Percentiles rank a stretch among this genome's conserved stretches.
These are phyloP conservation scores for Brachyrhaphis roseni DNA, from an alignment of 2,797 vertebrate genomes.

Conservation along the genomic window DNA sequence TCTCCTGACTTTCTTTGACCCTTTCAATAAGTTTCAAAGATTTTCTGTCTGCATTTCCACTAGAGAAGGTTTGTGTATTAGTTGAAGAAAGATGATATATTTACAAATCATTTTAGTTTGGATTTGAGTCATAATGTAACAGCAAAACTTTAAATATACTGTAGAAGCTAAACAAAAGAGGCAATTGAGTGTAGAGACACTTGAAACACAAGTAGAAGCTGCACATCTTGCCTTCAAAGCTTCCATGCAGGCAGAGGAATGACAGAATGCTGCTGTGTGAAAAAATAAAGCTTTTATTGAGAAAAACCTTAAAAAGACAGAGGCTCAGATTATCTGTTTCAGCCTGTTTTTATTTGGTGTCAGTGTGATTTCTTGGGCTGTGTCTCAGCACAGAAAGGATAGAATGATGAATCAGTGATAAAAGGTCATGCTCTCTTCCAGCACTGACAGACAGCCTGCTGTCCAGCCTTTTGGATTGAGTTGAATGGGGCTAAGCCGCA, in stretches of 20 bases:
- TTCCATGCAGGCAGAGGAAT: background rate
- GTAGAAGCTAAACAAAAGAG: background rate
- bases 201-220: background rate
- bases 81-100: background rate
- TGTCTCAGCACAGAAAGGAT: constrained; percentile 5
- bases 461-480: constrained; percentile 41
- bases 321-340: background rate
- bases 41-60: constrained; percentile 6
- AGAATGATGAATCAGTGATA: constrained; percentile 18
- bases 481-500: constrained; percentile 46
- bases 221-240: background rate
- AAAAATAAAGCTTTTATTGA: background rate
- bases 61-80: constrained; percentile 4
- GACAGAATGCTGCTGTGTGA: background rate
- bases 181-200: background rate
- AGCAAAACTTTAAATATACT: background rate
- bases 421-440: constrained; percentile 43
- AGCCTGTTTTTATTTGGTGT: constrained; percentile 8
- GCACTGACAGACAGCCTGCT: constrained; percentile 38
- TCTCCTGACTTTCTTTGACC: constrained; percentile 1
- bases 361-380: background rate
- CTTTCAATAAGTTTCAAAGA: background rate
- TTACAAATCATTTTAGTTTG: background rate
- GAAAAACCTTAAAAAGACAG: background rate
- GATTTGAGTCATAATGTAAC: background rate